Conservation (phyloP, 2,888 invertebrate species). For the Harpalus rubripes region DNA sequence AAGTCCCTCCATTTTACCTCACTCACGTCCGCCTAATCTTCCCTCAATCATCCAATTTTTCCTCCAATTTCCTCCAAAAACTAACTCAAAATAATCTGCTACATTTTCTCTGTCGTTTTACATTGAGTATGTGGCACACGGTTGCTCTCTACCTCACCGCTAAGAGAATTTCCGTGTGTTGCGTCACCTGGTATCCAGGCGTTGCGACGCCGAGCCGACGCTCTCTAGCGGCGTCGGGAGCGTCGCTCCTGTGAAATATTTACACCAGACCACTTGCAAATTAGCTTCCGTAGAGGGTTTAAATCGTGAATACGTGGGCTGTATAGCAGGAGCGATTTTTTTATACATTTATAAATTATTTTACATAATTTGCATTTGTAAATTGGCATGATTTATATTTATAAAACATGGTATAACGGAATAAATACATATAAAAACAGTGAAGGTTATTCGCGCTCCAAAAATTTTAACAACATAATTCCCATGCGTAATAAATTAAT, state of each 20-base stretch:
- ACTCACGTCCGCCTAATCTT: slow-evolving; percentile 31
- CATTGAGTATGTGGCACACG: slow-evolving; percentile 38
- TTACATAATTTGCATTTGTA: background rate
- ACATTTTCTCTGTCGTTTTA: background rate
- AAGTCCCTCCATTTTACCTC: background rate
- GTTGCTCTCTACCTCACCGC: slow-evolving; percentile 33
- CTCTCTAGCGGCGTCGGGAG: background rate
- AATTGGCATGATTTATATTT: background rate
- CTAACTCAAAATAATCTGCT: slow-evolving; percentile 10
- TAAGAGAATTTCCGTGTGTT: slow-evolving; percentile 58
- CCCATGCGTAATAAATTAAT: no score
- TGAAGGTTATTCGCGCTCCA: no score
- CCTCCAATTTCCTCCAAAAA: slow-evolving; percentile 2
- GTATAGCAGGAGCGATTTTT: background rate
- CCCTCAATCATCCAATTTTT: slow-evolving; percentile 13
- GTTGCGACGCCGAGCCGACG: slow-evolving; percentile 7
- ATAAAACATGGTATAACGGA: background rate
- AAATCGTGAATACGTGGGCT: slow-evolving; percentile 30
- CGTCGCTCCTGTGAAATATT: slow-evolving; percentile 58
- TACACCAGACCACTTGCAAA: slow-evolving; percentile 60
- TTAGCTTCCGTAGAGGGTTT: slow-evolving; percentile 38
- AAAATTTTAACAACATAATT: no score
- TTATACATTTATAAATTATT: slow-evolving; percentile 3
- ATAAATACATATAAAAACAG: no score
- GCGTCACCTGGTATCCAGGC: slow-evolving; percentile 29